Base-by-base conservation (phyloP, 35 echinoderm and acorn worm species). In the Ophioderma brevispina region DNA sequence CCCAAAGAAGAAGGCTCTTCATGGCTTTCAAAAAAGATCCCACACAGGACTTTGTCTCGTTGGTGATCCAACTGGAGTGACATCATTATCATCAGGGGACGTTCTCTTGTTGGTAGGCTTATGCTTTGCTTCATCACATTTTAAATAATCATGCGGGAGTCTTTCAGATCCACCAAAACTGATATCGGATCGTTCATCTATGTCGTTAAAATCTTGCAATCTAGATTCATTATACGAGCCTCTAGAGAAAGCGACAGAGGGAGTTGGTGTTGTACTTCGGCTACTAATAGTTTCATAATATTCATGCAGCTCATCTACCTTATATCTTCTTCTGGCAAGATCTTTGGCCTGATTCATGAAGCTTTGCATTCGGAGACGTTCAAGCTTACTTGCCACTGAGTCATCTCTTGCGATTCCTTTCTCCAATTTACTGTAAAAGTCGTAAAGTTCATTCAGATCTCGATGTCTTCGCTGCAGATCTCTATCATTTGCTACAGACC, bases 361-460 rank as follows among this genome's bases (percentile, higher is more conserved):
- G 25, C 36, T 82, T 52, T 93, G 36, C 56, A 75, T 93, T 39
- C 79, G 70, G 17, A 93, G 31, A 15, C 76, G 76, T 25, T 84
- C 86, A 18, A 88, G 46, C 32, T 59, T 91, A 37, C 78, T 36
- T 38, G 89, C 86, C 25, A 55, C 75, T 21, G 75, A 84, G 32
- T 46, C 46, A 18, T 76, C 79, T 3, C 40, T 40, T 77, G 39
- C 76, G 37, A 88, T 32, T 38, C 92, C 92, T 40, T 80, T 80
- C 31, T 93, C 79, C 33, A 93, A 34, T 76, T 89, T 88, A 40
- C 77, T 81, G 81, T 76, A 93, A 70, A 83, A 88, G 33, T 87
- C 56, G 37, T 93, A 87, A 4, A 93, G 50, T 25, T 93, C 92
- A 52, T 77, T 79, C 18, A 88, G 75, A 77, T 93, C 84, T 1